These are phyloP conservation scores for Holothuria leucospilota DNA, from an alignment of 53 echinoderm and acorn worm species.

Conservation along the genomic window DNA sequence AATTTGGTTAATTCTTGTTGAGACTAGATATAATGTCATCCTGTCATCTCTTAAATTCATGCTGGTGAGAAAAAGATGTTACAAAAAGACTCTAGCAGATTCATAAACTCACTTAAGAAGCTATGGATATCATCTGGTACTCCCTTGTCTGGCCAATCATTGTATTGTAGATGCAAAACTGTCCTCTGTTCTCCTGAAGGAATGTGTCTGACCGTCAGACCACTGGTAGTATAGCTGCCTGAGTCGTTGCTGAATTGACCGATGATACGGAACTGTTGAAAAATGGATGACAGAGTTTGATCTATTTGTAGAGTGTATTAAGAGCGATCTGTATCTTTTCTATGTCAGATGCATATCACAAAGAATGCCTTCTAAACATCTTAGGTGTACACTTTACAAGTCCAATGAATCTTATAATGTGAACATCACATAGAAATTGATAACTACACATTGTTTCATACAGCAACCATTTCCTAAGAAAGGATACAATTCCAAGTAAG, in stretches of 20 bases:
- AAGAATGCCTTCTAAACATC: too few relatives aligned
- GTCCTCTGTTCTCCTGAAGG: constrained; percentile 98
- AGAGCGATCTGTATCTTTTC: neutral
- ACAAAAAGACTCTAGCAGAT: neutral
- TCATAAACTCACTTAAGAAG: constrained; percentile 73
- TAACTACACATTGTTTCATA: too few relatives aligned
- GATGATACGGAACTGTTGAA: constrained; percentile 86
- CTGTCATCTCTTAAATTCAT: too few relatives aligned
- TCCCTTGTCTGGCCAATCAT: constrained; percentile 96
- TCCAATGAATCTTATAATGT: too few relatives aligned
- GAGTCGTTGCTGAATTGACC: constrained; percentile 98
- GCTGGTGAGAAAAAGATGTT: too few relatives aligned
- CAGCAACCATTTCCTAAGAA: too few relatives aligned
- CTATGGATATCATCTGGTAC: constrained; percentile 92
- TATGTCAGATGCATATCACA: neutral
- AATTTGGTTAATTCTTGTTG: too few relatives aligned
- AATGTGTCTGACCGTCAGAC: constrained; percentile 84
- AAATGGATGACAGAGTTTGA: neutral
- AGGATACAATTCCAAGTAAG: too few relatives aligned
- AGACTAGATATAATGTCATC: too few relatives aligned
- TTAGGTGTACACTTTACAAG: too few relatives aligned
- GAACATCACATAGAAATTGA: too few relatives aligned
- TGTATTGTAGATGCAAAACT: constrained; percentile 97
- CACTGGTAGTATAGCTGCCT: constrained; percentile 91
- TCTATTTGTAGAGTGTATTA: too few relatives aligned